A percentile compares a stretch with the other conserved stretches of the same genome.
Conservation (phyloP, 2,113 vertebrate genomes). For the Sinocyclocheilus anophthalmus region DNA sequence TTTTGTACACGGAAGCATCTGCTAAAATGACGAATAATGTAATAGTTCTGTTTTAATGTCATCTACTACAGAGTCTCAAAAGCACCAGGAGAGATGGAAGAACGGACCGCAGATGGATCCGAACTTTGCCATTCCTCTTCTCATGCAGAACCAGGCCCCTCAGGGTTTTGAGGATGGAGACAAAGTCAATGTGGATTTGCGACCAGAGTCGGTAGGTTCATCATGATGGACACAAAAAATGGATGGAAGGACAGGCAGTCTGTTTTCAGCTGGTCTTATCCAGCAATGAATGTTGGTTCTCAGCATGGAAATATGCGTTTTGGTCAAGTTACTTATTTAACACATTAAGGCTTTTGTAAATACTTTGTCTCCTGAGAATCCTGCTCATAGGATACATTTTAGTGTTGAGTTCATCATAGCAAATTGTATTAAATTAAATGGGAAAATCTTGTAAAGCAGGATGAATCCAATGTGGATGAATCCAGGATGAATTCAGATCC, state of each 20-base stretch:
- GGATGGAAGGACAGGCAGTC: neutral
- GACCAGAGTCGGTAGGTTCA: constrained; percentile 80
- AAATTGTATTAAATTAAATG: constrained; percentile 20
- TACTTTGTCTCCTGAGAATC: neutral
- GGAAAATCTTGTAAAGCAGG: neutral
- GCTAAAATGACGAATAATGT: neutral
- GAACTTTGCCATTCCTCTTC: constrained; percentile 80
- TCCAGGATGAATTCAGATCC: neutral
- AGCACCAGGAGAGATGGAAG: constrained; percentile 80
- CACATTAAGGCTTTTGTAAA: neutral
- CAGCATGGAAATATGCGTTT: neutral
- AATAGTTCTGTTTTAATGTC: neutral
- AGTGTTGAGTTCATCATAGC: neutral
- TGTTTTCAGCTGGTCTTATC: neutral
- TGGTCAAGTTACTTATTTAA: neutral
- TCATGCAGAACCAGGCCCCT: constrained; percentile 83
- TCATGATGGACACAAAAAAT: neutral
- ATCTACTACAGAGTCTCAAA: constrained; percentile 78
- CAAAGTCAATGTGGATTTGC: constrained; percentile 75
- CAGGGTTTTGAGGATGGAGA: constrained; percentile 81
- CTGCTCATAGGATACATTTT: neutral
- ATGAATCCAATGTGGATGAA: neutral
- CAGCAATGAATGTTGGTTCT: neutral
- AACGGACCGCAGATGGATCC: constrained; percentile 69
- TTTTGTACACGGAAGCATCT: neutral